Evolutionary conservation across 1,140 invertebrate species (phyloP).

Genomic region (Camponotus floridanus): DNA sequence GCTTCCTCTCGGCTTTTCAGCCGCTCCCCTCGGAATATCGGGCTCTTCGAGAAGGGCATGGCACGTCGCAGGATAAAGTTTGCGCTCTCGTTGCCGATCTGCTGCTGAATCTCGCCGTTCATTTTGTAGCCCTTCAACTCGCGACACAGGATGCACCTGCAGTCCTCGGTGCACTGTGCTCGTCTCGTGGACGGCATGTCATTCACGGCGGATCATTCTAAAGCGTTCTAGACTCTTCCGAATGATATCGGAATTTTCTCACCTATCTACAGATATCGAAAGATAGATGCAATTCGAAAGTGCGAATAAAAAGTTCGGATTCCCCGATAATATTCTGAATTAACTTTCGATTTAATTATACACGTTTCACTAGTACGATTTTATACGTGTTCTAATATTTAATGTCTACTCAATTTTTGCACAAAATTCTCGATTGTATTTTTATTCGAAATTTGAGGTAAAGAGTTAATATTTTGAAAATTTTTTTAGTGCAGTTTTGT

Average conservation of each 20-base stretch:
- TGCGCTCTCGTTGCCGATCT: constrained; percentile 79
- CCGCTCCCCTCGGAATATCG: constrained; percentile 86
- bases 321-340: constrained; percentile 1
- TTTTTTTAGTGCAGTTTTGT: too few relatives aligned
- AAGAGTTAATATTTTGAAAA: too few relatives aligned
- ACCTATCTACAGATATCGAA: not conserved
- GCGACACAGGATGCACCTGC: constrained; percentile 88
- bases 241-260: not conserved
- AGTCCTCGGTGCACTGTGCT: constrained; percentile 76
- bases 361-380: constrained; percentile 5
- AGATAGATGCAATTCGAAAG: constrained; percentile 2
- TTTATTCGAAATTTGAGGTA: too few relatives aligned
- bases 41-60: constrained; percentile 85
- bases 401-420: too few relatives aligned
- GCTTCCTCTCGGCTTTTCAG: constrained; percentile 81
- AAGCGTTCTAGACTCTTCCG: not conserved
- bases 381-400: too few relatives aligned
- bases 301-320: not conserved
- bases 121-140: constrained; percentile 85
- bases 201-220: constrained; percentile 26
- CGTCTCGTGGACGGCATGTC: constrained; percentile 62
- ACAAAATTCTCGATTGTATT: too few relatives aligned
- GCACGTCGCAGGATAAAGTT: constrained; percentile 88
- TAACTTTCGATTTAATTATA: constrained; percentile 22
- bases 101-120: constrained; percentile 27